Conservation (phyloP, 30 jellyfish, hydroid and myxozoan species). For the Aurelia sp. region DNA sequence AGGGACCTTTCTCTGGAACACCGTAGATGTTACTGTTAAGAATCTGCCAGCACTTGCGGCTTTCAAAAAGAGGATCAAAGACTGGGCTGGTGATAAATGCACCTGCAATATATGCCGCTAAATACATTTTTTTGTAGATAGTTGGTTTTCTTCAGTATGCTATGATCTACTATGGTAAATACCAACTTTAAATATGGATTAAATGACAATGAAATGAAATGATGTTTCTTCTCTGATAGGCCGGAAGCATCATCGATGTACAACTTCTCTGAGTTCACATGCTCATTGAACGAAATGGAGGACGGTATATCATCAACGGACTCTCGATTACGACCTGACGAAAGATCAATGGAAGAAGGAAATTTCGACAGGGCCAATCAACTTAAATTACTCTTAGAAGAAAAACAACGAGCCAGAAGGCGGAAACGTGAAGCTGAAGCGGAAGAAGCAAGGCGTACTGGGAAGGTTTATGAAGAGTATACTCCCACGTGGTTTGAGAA, state of each 20-base stretch:
- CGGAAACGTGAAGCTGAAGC: constrained; percentile 86
- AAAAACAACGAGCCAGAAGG: constrained; percentile 86
- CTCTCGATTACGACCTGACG: constrained; percentile 97
- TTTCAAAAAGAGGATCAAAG: too few relatives aligned
- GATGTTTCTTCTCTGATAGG: constrained; percentile 28
- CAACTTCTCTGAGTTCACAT: constrained; percentile 93
- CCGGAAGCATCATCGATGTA: constrained; percentile 86
- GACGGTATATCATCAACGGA: constrained; percentile 85
- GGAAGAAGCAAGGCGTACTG: constrained; percentile 80
- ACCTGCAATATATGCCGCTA: too few relatives aligned
- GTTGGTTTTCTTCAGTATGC: too few relatives aligned
- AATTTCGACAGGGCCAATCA: constrained; percentile 95
- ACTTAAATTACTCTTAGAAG: constrained; percentile 79
- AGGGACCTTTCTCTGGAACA: too few relatives aligned
- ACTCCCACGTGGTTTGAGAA: constrained; percentile 97
- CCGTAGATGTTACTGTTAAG: too few relatives aligned
- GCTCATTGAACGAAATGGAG: constrained; percentile 90
- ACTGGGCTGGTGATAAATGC: too few relatives aligned
- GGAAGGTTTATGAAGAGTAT: constrained; percentile 87
- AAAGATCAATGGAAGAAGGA: constrained; percentile 91
- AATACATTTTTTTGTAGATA: too few relatives aligned
- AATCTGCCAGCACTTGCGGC: too few relatives aligned
- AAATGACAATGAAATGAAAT: too few relatives aligned
- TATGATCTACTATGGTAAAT: too few relatives aligned
- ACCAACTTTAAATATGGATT: too few relatives aligned